These are phyloP conservation scores for Cloeon dipterum DNA, from an alignment of 2,888 invertebrate species.

Conservation along the genomic window DNA sequence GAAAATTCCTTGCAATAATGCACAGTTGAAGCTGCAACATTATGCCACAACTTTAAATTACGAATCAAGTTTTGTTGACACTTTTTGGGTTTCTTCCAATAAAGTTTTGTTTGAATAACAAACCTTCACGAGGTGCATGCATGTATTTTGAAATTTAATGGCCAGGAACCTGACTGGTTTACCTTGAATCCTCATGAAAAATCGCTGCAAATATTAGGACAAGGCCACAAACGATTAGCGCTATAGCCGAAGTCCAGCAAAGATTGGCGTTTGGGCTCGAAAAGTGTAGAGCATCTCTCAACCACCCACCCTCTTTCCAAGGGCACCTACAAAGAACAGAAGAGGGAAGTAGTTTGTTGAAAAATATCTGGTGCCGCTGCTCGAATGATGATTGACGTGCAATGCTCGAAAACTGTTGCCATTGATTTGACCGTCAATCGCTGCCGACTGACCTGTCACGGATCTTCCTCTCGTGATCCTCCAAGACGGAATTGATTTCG, in stretches of 20 bases:
- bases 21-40: constrained; percentile 20
- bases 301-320: constrained; percentile 14
- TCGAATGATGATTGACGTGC: too few species aligned
- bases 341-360: neutral
- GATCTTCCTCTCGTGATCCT: constrained; percentile 38
- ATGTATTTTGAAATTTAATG: too few species aligned
- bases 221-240: constrained; percentile 19
- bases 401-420: too few species aligned
- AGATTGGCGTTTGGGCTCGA: constrained; percentile 35
- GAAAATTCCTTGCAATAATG: constrained; percentile 28
- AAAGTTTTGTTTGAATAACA: neutral
- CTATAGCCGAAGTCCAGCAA: constrained; percentile 37
- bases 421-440: neutral
- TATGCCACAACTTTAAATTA: constrained; percentile 12
- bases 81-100: neutral
- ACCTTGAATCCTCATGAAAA: constrained; percentile 11
- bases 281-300: constrained; percentile 27
- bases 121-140: neutral
- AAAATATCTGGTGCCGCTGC: neutral
- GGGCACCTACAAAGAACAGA: neutral
- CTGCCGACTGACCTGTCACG: too few species aligned
- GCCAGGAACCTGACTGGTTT: constrained; percentile 1
- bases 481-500: constrained; percentile 39
- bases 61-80: neutral
- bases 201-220: constrained; percentile 17